These are phyloP conservation scores for Pseudorasbora parva DNA, from an alignment of 2,113 vertebrate species.

Conservation along the genomic window DNA sequence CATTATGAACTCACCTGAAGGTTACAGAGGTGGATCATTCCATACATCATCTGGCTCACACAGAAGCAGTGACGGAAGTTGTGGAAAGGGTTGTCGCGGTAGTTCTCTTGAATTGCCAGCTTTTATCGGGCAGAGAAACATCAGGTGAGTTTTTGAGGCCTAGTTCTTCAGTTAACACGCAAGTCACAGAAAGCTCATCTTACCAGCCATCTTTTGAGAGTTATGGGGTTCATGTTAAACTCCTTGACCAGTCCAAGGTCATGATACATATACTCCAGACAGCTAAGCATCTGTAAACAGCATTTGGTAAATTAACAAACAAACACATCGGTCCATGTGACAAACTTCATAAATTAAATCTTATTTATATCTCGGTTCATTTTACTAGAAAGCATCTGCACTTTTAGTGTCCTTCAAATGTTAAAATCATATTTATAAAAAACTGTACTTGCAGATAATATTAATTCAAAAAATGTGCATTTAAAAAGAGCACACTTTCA, in stretches of 20 bases:
- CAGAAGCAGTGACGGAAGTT: constrained; percentile 99
- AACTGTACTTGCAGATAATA: neutral
- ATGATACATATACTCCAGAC: constrained; percentile 97
- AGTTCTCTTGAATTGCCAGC: constrained; percentile 93
- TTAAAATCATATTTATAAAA: no score
- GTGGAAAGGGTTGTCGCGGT: constrained; percentile 96
- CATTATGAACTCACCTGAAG: constrained; percentile 82
- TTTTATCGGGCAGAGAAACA: neutral
- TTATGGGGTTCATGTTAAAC: constrained; percentile 97
- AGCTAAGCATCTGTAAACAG: constrained; percentile 91
- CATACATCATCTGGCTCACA: constrained; percentile 99
- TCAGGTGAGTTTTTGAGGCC: neutral
- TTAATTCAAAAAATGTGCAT: neutral
- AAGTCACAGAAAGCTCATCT: constrained; percentile 40
- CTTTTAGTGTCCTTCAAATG: no score
- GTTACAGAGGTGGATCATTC: constrained; percentile 92
- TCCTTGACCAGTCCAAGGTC: constrained; percentile 92
- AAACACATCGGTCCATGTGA: neutral
- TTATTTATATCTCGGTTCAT: no score
- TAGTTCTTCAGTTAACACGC: neutral
- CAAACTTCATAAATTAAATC: no score
- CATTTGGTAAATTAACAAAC: neutral
- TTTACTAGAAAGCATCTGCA: no score
- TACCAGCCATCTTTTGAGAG: constrained; percentile 95
- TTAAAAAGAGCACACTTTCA: neutral